A percentile compares a stretch with the other conserved stretches of the same genome.
Conservation (phyloP, 2,888 invertebrate species). For the Sylvicola cinctus region DNA sequence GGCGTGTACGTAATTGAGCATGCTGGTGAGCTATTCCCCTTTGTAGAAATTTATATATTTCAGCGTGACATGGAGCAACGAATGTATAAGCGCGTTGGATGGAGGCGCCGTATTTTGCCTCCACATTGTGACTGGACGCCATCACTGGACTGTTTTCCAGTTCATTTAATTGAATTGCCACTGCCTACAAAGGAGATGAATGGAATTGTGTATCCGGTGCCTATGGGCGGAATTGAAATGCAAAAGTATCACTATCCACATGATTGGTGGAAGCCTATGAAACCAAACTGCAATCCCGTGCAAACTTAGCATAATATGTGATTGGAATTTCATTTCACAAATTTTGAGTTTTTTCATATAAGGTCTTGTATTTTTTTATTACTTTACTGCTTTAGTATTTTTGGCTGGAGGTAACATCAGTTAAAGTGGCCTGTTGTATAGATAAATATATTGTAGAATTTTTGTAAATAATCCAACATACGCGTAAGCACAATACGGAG, state of each 20-base stretch:
- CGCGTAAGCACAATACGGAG: too few species aligned
- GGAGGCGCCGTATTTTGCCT: conserved; percentile 3
- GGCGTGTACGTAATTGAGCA: conserved; percentile 2
- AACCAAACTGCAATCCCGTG: too few species aligned
- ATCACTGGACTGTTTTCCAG: conserved; percentile 6
- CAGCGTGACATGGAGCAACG: conserved; percentile 3
- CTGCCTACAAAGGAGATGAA: conserved; percentile 1
- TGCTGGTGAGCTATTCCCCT: not conserved
- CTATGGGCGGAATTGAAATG: conserved; percentile 6
- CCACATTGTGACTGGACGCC: conserved; percentile 6
- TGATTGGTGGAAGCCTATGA: conserved; percentile 7
- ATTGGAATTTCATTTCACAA: too few species aligned
- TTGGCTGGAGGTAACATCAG: too few species aligned
- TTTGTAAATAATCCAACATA: too few species aligned
- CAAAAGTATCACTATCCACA: conserved; percentile 6
- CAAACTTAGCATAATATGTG: too few species aligned
- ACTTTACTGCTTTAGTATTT: too few species aligned
- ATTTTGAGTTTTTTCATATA: too few species aligned
- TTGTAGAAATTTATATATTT: conserved; percentile 5
- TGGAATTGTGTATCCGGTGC: conserved; percentile 2
- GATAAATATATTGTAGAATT: too few species aligned
- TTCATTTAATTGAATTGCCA: conserved; percentile 3
- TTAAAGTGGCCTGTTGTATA: too few species aligned
- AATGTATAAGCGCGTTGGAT: conserved; percentile 4
- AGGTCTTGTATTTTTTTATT: too few species aligned